A percentile compares a stretch with the other conserved stretches of the same genome.
Conservation (phyloP, 2,113 vertebrate genomes). For the Oxyura jamaicensis region DNA sequence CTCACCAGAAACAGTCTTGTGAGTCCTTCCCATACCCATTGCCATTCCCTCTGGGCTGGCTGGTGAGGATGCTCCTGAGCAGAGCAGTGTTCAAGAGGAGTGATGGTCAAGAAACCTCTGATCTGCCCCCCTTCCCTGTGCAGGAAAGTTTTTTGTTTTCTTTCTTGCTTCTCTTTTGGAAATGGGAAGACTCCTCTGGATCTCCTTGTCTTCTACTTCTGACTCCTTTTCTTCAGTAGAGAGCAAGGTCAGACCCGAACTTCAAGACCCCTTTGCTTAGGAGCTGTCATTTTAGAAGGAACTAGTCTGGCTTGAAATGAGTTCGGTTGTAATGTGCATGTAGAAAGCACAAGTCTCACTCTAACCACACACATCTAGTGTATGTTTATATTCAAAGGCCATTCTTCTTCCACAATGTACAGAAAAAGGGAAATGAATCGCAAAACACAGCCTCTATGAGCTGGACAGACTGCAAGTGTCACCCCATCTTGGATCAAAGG, state of each 20-base stretch:
- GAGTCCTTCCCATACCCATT: neutral
- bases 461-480: neutral
- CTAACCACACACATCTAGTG: neutral
- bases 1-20: neutral
- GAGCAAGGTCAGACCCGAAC: neutral
- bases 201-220: neutral
- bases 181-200: neutral
- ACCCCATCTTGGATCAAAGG: neutral
- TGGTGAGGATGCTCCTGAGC: neutral
- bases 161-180: neutral
- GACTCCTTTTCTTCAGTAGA: neutral
- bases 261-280: neutral
- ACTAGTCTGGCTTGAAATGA: neutral
- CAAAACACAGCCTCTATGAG: neutral
- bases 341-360: neutral
- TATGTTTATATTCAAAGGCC: neutral
- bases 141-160: neutral
- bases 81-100: neutral
- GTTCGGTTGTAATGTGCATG: neutral
- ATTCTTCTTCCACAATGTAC: neutral
- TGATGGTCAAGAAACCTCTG: neutral
- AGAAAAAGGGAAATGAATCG: neutral
- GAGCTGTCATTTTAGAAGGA: neutral
- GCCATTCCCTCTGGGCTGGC: fast-evolving
- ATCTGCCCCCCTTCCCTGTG: neutral